These are phyloP conservation scores for Lepidurus arcticus DNA, from an alignment of 1,140 invertebrate genomes.

Conservation along the genomic window DNA sequence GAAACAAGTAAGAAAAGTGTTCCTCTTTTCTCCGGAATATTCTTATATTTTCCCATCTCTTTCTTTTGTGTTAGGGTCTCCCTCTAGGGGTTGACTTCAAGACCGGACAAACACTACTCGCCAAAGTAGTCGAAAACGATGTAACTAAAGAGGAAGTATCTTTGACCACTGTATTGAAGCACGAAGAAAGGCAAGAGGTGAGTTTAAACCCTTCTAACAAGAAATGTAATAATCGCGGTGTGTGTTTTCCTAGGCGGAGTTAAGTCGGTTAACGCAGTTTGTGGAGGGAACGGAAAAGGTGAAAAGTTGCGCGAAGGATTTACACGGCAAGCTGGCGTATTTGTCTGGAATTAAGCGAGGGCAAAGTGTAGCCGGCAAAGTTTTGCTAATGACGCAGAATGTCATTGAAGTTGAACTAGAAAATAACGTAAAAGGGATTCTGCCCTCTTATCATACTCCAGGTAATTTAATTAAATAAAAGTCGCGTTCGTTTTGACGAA, in stretches of 20 bases:
- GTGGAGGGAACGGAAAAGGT: background rate
- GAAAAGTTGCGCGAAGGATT: background rate
- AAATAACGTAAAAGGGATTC: slow-evolving; percentile 23
- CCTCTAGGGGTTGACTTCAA: background rate
- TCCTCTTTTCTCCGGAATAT: background rate
- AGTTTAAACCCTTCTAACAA: no score
- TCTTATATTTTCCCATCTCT: background rate
- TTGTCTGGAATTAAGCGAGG: slow-evolving; percentile 25
- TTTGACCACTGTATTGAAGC: background rate
- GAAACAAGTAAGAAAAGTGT: background rate
- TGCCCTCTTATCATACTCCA: slow-evolving; percentile 26
- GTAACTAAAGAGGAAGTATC: background rate
- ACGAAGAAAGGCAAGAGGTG: background rate
- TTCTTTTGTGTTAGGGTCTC: background rate
- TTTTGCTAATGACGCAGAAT: background rate
- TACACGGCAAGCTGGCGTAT: background rate
- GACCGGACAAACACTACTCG: background rate
- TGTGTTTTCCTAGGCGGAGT: background rate
- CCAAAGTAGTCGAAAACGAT: background rate
- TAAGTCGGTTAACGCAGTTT: background rate
- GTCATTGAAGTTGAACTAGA: slow-evolving; percentile 21
- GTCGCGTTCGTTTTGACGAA: no score
- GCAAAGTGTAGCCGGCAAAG: slow-evolving; percentile 20
- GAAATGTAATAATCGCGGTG: no score
- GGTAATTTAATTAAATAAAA: background rate